Evolutionary conservation across 2,113 vertebrate genomes (phyloP).

Genomic region (Malurus cyaneus): DNA sequence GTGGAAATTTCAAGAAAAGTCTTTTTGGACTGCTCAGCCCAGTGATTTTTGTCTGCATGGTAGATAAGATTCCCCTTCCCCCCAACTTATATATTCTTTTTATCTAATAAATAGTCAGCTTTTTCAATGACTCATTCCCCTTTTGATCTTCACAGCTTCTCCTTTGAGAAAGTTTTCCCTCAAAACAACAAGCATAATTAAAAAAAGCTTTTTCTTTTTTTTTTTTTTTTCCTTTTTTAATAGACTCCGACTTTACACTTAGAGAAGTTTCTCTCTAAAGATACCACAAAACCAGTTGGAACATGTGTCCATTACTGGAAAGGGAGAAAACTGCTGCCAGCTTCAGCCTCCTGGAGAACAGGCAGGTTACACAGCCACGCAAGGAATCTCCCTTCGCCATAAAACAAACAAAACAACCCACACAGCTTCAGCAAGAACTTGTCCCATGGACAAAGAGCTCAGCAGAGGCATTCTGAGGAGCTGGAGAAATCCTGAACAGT

Average conservation of each 20-base stretch:
- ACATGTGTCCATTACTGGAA: conserved; percentile 38
- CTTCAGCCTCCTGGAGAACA: not conserved
- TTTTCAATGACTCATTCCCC: conserved; percentile 26
- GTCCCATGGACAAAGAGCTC: not conserved
- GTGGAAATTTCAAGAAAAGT: not conserved
- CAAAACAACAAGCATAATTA: conserved; percentile 37
- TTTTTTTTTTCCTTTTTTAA: not conserved
- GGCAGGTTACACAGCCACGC: not conserved
- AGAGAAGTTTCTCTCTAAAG: conserved; percentile 27
- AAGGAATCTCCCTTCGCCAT: not conserved
- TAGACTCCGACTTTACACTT: not conserved
- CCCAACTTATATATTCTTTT: not conserved
- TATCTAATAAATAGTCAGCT: conserved; percentile 19
- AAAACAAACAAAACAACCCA: conserved; percentile 13
- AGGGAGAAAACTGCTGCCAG: conserved; percentile 33
- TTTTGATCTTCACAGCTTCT: conserved; percentile 47
- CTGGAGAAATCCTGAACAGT: not conserved
- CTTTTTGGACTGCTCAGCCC: not conserved
- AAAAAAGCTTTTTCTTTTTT: not conserved
- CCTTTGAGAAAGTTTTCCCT: conserved; percentile 38
- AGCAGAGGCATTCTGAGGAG: not conserved
- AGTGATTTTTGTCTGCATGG: not conserved
- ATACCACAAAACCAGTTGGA: conserved; percentile 18
- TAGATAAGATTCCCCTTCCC: not conserved
- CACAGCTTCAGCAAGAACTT: not conserved